Base-by-base conservation (phyloP, 2,797 vertebrate species). In the Lates japonicus region DNA sequence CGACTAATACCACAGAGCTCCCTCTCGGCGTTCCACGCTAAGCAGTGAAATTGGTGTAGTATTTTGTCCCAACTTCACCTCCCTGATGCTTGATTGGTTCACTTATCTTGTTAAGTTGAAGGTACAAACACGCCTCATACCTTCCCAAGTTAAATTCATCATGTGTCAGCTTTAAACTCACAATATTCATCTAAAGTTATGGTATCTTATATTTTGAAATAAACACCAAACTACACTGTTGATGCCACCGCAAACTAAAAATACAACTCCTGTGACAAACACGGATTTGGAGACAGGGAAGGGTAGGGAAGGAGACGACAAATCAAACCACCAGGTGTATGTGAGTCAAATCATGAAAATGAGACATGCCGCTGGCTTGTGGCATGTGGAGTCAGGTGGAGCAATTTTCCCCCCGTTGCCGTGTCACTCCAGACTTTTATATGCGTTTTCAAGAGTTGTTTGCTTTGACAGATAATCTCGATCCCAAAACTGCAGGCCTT, bases 361-460 rank as follows among this genome's bases (percentile, higher is more conserved):
- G 61, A 82, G 87, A 88, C 64, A 7, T 39, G 10, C 82, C 29
- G 82, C 77, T 89, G 86, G 74, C 69, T 90, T 12, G 2, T 70
- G 65, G 70, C 89, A 70, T 42, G 85, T 76, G 51, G 87, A 87
- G 84, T 88, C 86, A 88, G 87, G 74, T 88, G 89, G 83, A 77
- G 61, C 71, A 83, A 88, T 85, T 86, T 83, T 51, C 78, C 74
- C 67, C 74, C 67, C 17, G 13, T 77, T 44, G 67, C 54, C 12
- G 14, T 58, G 48, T 81, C 54, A 59, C 71, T 72, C 44, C 65
- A 64, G 68, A 79, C 58, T 72, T 81, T 74, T 35, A 59, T 5
- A 4, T 64, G 54, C 33, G 12, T 61, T 70, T 79, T 61, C 41
- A 33, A 55, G 37, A 70, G 57, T 69, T 61, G 52, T 52, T 71